Conservation (phyloP, 2,797 vertebrate genomes). For the Danio kyathit region DNA sequence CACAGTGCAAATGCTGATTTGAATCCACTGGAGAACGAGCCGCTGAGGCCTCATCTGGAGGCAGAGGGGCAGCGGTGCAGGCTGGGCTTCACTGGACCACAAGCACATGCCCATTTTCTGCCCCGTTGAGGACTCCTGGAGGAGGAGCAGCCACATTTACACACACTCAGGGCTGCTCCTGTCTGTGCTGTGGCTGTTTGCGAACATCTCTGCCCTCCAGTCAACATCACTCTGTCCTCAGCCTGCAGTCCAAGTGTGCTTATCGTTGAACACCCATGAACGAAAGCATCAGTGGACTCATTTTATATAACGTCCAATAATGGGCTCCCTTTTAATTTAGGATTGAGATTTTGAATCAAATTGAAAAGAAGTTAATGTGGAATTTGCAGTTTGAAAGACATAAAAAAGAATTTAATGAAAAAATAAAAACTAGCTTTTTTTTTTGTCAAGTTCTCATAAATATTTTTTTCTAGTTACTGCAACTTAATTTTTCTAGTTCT, state of each 20-base stretch:
- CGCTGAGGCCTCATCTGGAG: slow-evolving; percentile 81
- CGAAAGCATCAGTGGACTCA: slow-evolving; percentile 40
- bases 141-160: slow-evolving; percentile 49
- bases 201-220: slow-evolving; percentile 80
- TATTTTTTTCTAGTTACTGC: too few species aligned
- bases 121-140: slow-evolving; percentile 79
- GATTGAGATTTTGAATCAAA: not conserved
- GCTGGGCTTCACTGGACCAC: slow-evolving; percentile 81
- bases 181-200: slow-evolving; percentile 77
- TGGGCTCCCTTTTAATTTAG: not conserved
- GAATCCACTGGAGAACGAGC: slow-evolving; percentile 61
- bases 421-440: too few species aligned
- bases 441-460: too few species aligned
- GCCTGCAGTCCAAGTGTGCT: slow-evolving; percentile 32
- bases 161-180: slow-evolving; percentile 66
- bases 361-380: too few species aligned
- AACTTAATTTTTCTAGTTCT: too few species aligned
- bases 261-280: slow-evolving; percentile 24
- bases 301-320: slow-evolving; percentile 13
- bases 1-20: slow-evolving; percentile 74
- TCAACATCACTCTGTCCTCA: slow-evolving; percentile 67
- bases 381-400: not conserved
- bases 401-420: not conserved
- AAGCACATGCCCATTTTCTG: slow-evolving; percentile 86
- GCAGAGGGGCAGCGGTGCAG: slow-evolving; percentile 74